Conservation (phyloP, 23 tunicate genomes). For the Styela clava region DNA sequence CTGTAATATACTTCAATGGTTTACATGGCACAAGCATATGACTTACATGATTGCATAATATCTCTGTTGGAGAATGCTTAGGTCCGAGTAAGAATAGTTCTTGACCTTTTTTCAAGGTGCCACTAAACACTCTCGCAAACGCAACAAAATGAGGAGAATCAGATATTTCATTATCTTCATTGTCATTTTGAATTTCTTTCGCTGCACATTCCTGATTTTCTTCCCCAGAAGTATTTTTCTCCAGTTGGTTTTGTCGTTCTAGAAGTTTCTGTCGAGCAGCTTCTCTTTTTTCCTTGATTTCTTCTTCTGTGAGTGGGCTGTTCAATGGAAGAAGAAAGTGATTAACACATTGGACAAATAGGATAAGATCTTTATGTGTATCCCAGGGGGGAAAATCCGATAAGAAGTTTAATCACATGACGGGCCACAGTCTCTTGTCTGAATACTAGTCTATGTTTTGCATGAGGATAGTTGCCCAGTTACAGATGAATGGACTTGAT, state of each 20-base stretch:
- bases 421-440: no score
- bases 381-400: no score
- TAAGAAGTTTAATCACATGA: no score
- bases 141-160: constrained; percentile 56
- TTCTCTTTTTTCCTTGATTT: constrained; percentile 55
- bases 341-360: neutral
- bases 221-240: neutral
- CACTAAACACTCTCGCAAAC: constrained; percentile 94
- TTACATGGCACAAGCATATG: no score
- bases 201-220: neutral
- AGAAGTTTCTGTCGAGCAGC: constrained; percentile 40
- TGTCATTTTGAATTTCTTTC: neutral
- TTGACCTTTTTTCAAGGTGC: constrained; percentile 74
- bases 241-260: neutral
- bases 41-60: neutral
- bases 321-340: neutral
- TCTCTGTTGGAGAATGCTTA: constrained; percentile 64
- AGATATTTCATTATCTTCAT: constrained; percentile 9
- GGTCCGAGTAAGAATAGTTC: constrained; percentile 77
- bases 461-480: no score
- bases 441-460: no score
- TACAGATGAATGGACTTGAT: no score
- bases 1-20: no score
- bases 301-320: constrained; percentile 64
- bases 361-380: no score